Evolutionary conservation across 2,888 invertebrate species (phyloP).

Genomic region (Mycalesis mineus): DNA sequence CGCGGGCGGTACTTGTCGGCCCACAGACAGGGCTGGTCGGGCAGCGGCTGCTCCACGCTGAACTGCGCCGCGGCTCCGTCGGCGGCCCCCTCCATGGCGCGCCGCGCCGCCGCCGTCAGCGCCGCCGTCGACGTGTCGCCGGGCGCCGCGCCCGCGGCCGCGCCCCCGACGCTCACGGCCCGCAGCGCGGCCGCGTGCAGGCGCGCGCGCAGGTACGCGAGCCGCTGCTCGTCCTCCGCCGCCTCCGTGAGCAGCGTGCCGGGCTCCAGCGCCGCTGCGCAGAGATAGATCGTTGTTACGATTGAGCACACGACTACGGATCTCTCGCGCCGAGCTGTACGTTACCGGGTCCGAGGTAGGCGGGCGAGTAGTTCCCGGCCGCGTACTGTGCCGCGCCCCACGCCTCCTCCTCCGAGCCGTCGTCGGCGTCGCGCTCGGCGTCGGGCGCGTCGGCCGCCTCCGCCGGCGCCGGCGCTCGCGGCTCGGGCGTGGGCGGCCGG

Average conservation of each 20-base stretch:
- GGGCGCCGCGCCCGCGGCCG: slow-evolving; percentile 78
- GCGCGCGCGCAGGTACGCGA: slow-evolving; percentile 84
- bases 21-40: slow-evolving; percentile 94
- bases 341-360: slow-evolving; percentile 73
- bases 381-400: slow-evolving; percentile 75
- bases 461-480: slow-evolving; percentile 26
- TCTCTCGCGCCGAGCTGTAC: not conserved
- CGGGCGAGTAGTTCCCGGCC: slow-evolving; percentile 91
- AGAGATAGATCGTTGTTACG: not conserved
- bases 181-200: slow-evolving; percentile 69
- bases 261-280: slow-evolving; percentile 82
- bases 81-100: slow-evolving; percentile 27
- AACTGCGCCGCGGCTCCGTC: slow-evolving; percentile 89
- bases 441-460: slow-evolving; percentile 29
- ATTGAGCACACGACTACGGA: too few relatives aligned
- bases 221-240: slow-evolving; percentile 85
- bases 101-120: slow-evolving; percentile 37
- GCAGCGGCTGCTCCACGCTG: slow-evolving; percentile 91
- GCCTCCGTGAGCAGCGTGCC: slow-evolving; percentile 87
- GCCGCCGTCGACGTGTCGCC: slow-evolving; percentile 79
- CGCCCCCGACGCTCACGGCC: not conserved
- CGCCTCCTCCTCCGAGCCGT: slow-evolving; percentile 33
- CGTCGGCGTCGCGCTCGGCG: slow-evolving; percentile 23
- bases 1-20: slow-evolving; percentile 98
- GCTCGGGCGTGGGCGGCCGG: slow-evolving; percentile 17